These are phyloP conservation scores for Pituophis catenifer DNA, from an alignment of 2,113 vertebrate species.

Conservation along the genomic window DNA sequence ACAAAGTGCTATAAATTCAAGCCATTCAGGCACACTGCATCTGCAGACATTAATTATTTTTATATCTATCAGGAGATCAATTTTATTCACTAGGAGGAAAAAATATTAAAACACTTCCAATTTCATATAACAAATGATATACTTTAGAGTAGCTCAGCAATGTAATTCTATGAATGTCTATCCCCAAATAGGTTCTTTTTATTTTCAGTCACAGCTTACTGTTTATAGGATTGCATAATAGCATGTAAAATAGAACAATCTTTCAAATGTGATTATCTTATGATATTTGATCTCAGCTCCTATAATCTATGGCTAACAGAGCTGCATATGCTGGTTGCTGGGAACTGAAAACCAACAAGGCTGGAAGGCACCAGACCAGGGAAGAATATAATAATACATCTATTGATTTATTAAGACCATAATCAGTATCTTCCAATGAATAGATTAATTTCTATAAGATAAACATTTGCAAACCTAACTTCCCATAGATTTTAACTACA, in stretches of 20 bases:
- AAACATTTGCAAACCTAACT: background rate
- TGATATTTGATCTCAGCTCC: background rate
- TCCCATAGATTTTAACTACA: background rate
- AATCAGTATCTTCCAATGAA: background rate
- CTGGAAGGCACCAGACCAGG: background rate
- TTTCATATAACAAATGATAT: background rate
- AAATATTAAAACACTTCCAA: conserved; percentile 7
- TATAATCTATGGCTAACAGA: background rate
- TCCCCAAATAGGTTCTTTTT: background rate
- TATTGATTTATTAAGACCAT: background rate
- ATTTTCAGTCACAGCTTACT: background rate
- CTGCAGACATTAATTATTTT: conserved; percentile 17
- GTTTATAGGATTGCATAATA: background rate
- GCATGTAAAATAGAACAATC: background rate
- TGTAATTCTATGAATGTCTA: background rate
- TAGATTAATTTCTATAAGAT: background rate
- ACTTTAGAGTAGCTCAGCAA: background rate
- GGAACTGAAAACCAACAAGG: background rate
- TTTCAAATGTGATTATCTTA: background rate
- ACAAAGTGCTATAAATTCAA: background rate
- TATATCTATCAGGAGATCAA: background rate
- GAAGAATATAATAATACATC: background rate
- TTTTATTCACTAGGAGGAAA: conserved; percentile 18
- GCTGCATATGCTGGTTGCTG: background rate
- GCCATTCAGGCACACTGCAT: background rate